Evolutionary conservation across 2,797 vertebrate species (phyloP).

Genomic region (Forpus xanthops): DNA sequence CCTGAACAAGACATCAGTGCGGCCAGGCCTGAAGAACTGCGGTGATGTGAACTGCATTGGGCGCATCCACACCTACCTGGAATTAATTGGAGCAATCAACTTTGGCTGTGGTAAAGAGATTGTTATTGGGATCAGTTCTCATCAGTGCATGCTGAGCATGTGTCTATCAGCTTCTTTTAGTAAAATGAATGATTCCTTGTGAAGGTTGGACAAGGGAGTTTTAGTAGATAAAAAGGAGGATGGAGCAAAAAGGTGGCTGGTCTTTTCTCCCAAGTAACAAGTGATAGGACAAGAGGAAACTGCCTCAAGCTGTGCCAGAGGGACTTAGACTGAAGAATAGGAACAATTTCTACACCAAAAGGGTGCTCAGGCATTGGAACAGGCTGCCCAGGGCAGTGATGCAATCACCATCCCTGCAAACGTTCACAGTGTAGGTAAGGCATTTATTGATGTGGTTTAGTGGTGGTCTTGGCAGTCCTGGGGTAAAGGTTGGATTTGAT

Average conservation of each 20-base stretch:
- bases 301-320: neutral
- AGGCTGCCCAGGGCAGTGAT: neutral
- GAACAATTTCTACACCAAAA: neutral
- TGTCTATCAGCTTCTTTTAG: neutral
- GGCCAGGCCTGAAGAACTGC: conserved; percentile 96
- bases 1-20: conserved; percentile 97
- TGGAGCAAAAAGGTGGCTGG: neutral
- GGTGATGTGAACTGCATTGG: conserved; percentile 99
- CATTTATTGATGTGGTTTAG: neutral
- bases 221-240: neutral
- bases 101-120: conserved; percentile 89
- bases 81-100: conserved; percentile 96
- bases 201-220: neutral
- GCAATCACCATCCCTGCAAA: neutral
- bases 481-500: neutral
- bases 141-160: neutral
- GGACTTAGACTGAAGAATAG: neutral
- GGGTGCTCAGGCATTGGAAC: neutral
- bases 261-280: neutral
- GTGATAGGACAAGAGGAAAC: neutral
- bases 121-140: neutral
- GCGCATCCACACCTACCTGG: conserved; percentile 95
- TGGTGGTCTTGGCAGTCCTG: neutral
- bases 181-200: neutral
- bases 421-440: neutral